Percentiles rank a stretch among this genome's conserved stretches.
These are phyloP conservation scores for Papilio protenor DNA, from an alignment of 2,888 invertebrate genomes.

Conservation along the genomic window DNA sequence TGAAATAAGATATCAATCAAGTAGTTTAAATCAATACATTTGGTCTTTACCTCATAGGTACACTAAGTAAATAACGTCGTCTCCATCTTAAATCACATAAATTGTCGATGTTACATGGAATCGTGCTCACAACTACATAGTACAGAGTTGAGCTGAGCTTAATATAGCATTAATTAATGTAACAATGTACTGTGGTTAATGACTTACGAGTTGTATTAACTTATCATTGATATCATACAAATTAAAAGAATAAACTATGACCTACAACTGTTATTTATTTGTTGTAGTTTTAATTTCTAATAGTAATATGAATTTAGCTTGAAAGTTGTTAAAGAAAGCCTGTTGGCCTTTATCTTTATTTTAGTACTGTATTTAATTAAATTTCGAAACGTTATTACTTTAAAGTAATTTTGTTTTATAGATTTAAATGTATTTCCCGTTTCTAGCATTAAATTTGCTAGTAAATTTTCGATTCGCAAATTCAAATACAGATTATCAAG, in stretches of 20 bases:
- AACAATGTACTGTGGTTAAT: neutral
- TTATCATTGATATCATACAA: neutral
- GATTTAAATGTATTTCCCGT: neutral
- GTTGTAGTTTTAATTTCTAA: neutral
- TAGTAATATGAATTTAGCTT: neutral
- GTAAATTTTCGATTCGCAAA: constrained; percentile 27
- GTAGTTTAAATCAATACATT: too few relatives aligned
- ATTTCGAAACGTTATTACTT: neutral
- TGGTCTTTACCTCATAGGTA: neutral
- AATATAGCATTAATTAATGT: constrained; percentile 19
- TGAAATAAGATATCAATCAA: neutral
- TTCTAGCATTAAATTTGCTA: constrained; percentile 19
- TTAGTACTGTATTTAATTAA: neutral
- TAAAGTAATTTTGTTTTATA: neutral
- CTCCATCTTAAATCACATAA: neutral
- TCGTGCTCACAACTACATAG: constrained; percentile 10
- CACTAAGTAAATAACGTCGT: neutral
- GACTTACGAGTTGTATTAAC: neutral
- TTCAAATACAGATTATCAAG: constrained; percentile 36
- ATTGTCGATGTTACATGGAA: constrained; percentile 8
- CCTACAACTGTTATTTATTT: neutral
- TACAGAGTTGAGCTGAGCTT: neutral
- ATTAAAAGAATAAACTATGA: neutral
- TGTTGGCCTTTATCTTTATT: neutral
- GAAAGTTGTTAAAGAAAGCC: neutral